A percentile compares a stretch with the other conserved stretches of the same genome.
phyloP scores from a whole-genome alignment of 2,797 vertebrate species.

The Rachycentron canadum region DNA sequence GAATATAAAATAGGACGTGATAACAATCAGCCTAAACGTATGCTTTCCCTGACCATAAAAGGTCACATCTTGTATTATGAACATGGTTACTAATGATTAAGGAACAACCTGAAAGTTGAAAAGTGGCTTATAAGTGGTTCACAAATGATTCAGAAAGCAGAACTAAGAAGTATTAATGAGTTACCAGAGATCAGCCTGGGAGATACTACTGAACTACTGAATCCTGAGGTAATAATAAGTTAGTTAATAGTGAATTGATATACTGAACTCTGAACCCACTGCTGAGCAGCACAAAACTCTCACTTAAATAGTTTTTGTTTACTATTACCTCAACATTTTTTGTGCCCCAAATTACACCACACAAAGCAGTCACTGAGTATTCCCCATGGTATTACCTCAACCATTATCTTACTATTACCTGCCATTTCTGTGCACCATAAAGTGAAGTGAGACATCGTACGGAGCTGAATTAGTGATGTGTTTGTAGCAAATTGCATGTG shows the following conservation, averaged over 20 bases:
- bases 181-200: not conserved
- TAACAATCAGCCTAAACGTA: not conserved
- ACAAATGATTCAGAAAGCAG: not conserved
- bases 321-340: no score
- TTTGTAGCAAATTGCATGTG: no score
- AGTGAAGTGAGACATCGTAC: no score
- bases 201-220: not conserved
- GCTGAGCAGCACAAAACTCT: not conserved
- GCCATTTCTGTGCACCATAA: no score
- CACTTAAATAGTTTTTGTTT: no score
- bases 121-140: not conserved
- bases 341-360: not conserved
- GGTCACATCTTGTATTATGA: not conserved
- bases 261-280: not conserved
- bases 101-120: not conserved
- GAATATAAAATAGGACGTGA: not conserved
- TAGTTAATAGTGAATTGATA: not conserved
- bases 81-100: not conserved
- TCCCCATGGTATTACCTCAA: no score
- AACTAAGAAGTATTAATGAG: not conserved
- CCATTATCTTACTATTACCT: no score
- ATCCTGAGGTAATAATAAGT: not conserved
- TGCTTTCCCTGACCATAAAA: not conserved
- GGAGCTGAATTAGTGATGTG: no score
- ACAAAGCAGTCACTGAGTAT: no score